Evolutionary conservation across 1,140 invertebrate species (phyloP).

Genomic region (Psilanteris sp.): DNA sequence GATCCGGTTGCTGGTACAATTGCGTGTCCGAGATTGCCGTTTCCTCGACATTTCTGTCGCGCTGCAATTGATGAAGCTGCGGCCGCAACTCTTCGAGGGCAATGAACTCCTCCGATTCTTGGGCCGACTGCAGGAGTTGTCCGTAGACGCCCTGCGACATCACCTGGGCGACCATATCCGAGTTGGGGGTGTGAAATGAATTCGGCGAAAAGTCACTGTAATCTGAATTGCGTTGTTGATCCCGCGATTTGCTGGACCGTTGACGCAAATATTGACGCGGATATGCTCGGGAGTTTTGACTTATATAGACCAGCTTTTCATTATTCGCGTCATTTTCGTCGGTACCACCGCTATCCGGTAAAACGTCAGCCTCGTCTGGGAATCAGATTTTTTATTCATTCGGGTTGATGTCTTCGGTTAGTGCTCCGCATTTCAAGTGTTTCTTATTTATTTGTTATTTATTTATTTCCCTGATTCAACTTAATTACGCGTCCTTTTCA

Average conservation of each 20-base stretch:
- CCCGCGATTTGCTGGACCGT: slow-evolving; percentile 33
- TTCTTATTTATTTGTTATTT: not conserved
- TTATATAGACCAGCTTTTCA: slow-evolving; percentile 66
- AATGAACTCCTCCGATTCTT: slow-evolving; percentile 73
- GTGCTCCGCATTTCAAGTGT: no score
- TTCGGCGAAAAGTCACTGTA: slow-evolving; percentile 58
- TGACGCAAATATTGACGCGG: slow-evolving; percentile 54
- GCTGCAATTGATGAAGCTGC: slow-evolving; percentile 66
- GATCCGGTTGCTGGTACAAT: slow-evolving; percentile 61
- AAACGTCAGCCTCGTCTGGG: slow-evolving; percentile 71
- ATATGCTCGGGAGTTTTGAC: slow-evolving; percentile 35
- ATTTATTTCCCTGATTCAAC: no score
- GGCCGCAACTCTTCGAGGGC: slow-evolving; percentile 73
- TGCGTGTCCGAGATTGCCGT: slow-evolving; percentile 34
- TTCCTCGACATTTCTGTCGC: slow-evolving; percentile 45
- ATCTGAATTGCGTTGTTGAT: slow-evolving; percentile 41
- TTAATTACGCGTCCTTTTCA: no score
- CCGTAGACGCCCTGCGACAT: slow-evolving; percentile 74
- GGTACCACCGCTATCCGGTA: slow-evolving; percentile 67
- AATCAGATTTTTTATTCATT: slow-evolving; percentile 40
- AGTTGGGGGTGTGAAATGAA: slow-evolving; percentile 50
- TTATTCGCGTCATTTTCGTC: slow-evolving; percentile 63
- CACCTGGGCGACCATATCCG: slow-evolving; percentile 75
- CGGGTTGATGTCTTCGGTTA: slow-evolving; percentile 1
- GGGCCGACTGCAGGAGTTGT: slow-evolving; percentile 71